phyloP scores from a whole-genome alignment of 2,113 vertebrate genomes.

The Orthonyx spaldingii region DNA sequence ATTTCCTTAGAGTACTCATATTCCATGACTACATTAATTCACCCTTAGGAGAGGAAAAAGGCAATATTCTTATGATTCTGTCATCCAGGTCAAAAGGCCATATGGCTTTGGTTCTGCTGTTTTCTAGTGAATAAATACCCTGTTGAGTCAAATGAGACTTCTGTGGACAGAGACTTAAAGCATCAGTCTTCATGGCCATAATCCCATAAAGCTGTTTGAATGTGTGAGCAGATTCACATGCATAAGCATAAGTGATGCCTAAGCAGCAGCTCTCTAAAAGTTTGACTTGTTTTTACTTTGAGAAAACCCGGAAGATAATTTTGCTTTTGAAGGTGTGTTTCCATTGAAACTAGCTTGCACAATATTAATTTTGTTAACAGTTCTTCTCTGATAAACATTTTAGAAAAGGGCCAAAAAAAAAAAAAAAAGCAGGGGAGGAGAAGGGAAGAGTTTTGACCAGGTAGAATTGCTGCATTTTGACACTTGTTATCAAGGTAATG shows the following conservation, averaged over 20 bases:
- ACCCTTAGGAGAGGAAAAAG: neutral
- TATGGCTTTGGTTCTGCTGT: constrained; percentile 1
- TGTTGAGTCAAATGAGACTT: neutral
- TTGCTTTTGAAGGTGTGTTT: neutral
- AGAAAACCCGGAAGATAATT: neutral
- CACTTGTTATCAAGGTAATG: neutral
- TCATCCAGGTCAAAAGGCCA: constrained; percentile 6
- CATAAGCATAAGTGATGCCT: neutral
- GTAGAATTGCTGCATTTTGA: neutral
- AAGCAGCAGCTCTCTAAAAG: neutral
- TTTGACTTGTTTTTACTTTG: neutral
- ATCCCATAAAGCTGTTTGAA: neutral
- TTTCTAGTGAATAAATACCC: neutral
- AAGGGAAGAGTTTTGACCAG: neutral
- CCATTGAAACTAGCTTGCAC: neutral
- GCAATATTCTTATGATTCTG: neutral
- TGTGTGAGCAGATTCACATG: neutral
- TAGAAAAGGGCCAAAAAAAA: neutral
- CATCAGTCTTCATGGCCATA: neutral
- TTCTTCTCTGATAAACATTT: neutral
- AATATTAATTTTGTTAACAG: neutral
- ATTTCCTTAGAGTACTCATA: neutral
- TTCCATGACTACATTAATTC: neutral
- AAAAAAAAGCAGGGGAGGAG: accelerated
- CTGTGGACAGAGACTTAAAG: neutral